Conservation (phyloP, 37 sponge, comb jelly and placozoan species). For the Hormiphora californensis region DNA sequence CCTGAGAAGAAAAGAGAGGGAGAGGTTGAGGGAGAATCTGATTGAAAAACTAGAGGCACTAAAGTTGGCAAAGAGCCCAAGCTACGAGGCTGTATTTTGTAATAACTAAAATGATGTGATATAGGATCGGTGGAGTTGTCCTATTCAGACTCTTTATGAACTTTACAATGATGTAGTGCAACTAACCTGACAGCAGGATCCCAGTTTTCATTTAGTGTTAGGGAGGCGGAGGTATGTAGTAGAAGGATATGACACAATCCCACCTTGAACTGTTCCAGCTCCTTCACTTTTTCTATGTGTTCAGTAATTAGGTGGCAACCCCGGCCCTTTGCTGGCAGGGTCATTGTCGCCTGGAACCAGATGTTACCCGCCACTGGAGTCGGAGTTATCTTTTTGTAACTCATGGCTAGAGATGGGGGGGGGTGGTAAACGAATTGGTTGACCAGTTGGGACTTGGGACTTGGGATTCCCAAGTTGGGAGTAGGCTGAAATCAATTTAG, state of each 20-base stretch:
- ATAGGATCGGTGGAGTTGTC: too few species aligned
- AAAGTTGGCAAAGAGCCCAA: neutral
- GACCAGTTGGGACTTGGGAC: too few species aligned
- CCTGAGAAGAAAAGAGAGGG: neutral
- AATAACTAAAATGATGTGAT: too few species aligned
- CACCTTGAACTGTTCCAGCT: slow-evolving; percentile 27
- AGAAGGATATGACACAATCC: slow-evolving; percentile 33
- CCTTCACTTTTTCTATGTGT: slow-evolving; percentile 36
- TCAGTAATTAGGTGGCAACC: slow-evolving; percentile 46
- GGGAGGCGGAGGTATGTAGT: slow-evolving; percentile 50
- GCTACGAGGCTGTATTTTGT: neutral
- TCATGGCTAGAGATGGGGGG: neutral
- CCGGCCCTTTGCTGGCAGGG: slow-evolving; percentile 42
- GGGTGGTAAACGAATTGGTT: neutral
- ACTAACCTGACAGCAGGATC: slow-evolving; percentile 40
- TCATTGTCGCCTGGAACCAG: slow-evolving; percentile 50
- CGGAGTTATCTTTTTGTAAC: slow-evolving; percentile 39
- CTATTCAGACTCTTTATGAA: too few species aligned
- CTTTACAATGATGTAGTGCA: too few species aligned
- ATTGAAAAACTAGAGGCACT: neutral
- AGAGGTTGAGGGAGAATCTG: neutral
- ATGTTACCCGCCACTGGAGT: neutral
- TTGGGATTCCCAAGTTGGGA: neutral
- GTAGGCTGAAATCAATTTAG: neutral
- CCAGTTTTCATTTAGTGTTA: slow-evolving; percentile 50